phyloP scores from a whole-genome alignment of 1,140 invertebrate species.

The Drosophila sproati region DNA sequence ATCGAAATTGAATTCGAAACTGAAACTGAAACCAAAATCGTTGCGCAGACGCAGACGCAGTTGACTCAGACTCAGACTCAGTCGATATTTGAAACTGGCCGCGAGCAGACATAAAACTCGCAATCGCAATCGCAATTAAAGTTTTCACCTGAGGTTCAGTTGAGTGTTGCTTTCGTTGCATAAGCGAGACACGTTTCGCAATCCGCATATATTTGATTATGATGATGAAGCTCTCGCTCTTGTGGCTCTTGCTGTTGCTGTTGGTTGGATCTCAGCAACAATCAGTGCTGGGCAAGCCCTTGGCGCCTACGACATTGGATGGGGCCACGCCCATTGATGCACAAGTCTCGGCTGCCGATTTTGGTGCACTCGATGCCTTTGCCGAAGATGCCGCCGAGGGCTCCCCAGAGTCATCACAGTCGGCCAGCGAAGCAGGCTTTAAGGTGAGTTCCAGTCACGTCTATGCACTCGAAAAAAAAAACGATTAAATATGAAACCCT shows the following conservation, averaged over 20 bases:
- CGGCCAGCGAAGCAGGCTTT: constrained; percentile 66
- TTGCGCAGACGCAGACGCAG: constrained; percentile 74
- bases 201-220: constrained; percentile 2
- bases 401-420: constrained; percentile 32
- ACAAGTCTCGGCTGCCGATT: constrained; percentile 61
- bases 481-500: no score
- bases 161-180: constrained; percentile 34
- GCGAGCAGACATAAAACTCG: constrained; percentile 38
- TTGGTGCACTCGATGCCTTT: constrained; percentile 65
- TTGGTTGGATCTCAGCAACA: constrained; percentile 4
- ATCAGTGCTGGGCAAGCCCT: constrained; percentile 23
- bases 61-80: constrained; percentile 61
- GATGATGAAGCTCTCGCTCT: constrained; percentile 11
- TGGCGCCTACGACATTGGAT: constrained; percentile 63
- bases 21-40: constrained; percentile 21
- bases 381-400: constrained; percentile 60
- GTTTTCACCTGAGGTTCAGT: background rate
- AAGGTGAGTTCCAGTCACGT: constrained; percentile 47
- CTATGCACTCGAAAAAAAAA: no score
- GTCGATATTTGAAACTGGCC: constrained; percentile 64
- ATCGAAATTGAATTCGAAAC: constrained; percentile 2
- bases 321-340: constrained; percentile 74
- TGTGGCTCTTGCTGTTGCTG: constrained; percentile 3
- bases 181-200: constrained; percentile 27
- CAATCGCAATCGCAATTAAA: background rate